Evolutionary conservation across 2,113 vertebrate genomes (phyloP).

Genomic region (Murina feae): DNA sequence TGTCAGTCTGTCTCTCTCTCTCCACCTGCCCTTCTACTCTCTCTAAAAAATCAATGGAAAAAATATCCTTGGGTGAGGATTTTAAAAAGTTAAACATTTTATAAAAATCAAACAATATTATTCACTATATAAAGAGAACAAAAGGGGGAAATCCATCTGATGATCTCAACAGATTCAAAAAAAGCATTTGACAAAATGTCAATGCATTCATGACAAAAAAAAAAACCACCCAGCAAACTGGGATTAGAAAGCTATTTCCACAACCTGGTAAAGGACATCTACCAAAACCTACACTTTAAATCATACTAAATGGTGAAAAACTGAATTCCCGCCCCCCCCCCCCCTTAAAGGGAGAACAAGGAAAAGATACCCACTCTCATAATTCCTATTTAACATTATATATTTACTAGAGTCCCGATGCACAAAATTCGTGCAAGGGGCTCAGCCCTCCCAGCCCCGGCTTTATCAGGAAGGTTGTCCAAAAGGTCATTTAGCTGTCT

Average conservation of each 20-base stretch:
- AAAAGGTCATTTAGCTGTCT: too few species aligned
- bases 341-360: neutral
- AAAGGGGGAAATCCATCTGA: neutral
- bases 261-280: neutral
- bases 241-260: neutral
- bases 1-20: neutral
- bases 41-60: neutral
- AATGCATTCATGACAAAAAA: neutral
- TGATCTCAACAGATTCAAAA: neutral
- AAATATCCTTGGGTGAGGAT: too few species aligned
- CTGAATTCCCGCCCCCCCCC: too few species aligned
- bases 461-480: too few species aligned
- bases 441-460: too few species aligned
- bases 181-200: constrained; percentile 18
- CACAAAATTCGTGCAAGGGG: too few species aligned
- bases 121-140: constrained; percentile 11
- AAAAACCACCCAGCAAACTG: neutral
- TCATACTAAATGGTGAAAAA: neutral
- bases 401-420: neutral
- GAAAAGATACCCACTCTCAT: neutral
- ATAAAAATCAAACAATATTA: neutral
- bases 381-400: neutral
- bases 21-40: neutral
- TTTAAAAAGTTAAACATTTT: neutral
- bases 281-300: neutral